Evolutionary conservation across 2,888 invertebrate species (phyloP).

Genomic region (Tromatobia lineatoria): DNA sequence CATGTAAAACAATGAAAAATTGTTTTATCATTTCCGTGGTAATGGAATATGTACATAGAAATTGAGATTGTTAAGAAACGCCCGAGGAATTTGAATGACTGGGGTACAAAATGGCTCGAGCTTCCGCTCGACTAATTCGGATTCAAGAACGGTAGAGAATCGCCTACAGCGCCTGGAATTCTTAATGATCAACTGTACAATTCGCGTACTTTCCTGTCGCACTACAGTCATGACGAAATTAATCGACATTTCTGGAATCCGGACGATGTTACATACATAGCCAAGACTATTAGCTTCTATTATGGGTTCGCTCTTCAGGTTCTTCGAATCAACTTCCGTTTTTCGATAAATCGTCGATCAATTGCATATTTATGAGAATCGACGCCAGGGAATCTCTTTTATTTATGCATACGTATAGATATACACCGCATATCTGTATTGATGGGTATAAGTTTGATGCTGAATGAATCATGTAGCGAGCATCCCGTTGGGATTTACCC

Average conservation of each 20-base stretch:
- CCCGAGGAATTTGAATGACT: background rate
- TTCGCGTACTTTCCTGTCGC: background rate
- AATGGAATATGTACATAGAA: background rate
- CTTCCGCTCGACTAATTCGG: constrained; percentile 28
- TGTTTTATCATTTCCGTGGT: constrained; percentile 8
- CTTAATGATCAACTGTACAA: constrained; percentile 27
- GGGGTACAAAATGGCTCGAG: constrained; percentile 12
- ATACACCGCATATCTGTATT: background rate
- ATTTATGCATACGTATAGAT: background rate
- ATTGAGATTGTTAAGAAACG: background rate
- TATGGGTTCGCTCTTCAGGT: constrained; percentile 6
- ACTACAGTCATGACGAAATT: constrained; percentile 43
- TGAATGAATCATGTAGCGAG: constrained; percentile 42
- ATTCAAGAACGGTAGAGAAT: constrained; percentile 40
- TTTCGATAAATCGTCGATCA: constrained; percentile 38
- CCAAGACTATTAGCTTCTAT: background rate
- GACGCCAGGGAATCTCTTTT: background rate
- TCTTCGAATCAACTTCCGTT: constrained; percentile 52
- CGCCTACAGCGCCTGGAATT: constrained; percentile 15
- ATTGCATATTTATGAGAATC: constrained; percentile 48
- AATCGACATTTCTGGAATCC: constrained; percentile 40
- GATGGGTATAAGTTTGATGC: background rate
- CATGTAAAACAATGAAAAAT: background rate
- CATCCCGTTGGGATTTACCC: constrained; percentile 52
- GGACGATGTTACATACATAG: constrained; percentile 12